These are phyloP conservation scores for Conus ventricosus DNA, from an alignment of 1,140 invertebrate species.

Conservation along the genomic window DNA sequence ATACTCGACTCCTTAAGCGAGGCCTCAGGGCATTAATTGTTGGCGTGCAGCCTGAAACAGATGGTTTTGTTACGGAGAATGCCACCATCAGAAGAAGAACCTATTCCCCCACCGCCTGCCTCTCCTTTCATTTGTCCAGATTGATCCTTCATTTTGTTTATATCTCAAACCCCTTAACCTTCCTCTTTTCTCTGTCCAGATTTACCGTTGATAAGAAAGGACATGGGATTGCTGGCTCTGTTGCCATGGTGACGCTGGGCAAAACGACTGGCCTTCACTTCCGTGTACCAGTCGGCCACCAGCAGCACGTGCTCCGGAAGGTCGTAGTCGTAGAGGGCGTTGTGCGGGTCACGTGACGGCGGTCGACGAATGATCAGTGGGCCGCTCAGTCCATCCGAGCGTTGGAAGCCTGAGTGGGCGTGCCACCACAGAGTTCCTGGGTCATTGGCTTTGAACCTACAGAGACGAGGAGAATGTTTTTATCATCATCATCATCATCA, in stretches of 20 bases:
- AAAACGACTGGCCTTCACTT: constrained; percentile 51
- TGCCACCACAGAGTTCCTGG: constrained; percentile 89
- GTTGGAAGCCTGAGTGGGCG: constrained; percentile 88
- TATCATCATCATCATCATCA: too few relatives aligned
- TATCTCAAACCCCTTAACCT: constrained; percentile 24
- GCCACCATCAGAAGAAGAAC: too few relatives aligned
- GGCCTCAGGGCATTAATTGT: too few relatives aligned
- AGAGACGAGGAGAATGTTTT: too few relatives aligned
- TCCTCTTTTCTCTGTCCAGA: not conserved
- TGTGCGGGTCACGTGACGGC: constrained; percentile 49
- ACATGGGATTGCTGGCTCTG: constrained; percentile 56
- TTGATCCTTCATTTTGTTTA: too few relatives aligned
- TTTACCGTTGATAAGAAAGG: constrained; percentile 73
- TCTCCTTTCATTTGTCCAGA: too few relatives aligned
- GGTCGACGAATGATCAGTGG: constrained; percentile 53
- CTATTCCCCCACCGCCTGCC: too few relatives aligned
- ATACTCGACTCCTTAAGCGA: too few relatives aligned
- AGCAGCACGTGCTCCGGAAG: constrained; percentile 60
- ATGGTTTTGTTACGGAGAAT: too few relatives aligned
- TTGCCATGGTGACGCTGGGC: constrained; percentile 49
- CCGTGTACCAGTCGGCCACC: constrained; percentile 60
- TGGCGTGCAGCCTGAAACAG: too few relatives aligned
- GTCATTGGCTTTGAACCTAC: constrained; percentile 73
- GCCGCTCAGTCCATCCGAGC: constrained; percentile 83
- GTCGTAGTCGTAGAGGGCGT: constrained; percentile 58